Conservation (phyloP, 2,797 vertebrate genomes). For the Pempheris klunzingeri region DNA sequence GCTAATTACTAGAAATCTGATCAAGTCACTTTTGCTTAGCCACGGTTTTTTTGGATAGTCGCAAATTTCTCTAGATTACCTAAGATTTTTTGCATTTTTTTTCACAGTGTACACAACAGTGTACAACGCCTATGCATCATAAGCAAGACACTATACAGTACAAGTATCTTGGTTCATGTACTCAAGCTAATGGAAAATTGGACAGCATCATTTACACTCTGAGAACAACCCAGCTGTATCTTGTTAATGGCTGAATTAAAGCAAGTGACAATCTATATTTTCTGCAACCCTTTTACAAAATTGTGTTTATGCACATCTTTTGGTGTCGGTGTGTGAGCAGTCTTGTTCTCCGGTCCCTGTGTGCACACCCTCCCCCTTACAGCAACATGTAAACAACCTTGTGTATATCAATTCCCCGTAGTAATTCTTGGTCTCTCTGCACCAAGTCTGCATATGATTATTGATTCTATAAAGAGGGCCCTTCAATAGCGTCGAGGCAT, state of each 20-base stretch:
- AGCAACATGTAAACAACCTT: slow-evolving; percentile 72
- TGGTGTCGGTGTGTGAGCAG: slow-evolving; percentile 19
- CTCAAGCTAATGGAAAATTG: slow-evolving; percentile 57
- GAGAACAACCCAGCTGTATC: slow-evolving; percentile 48
- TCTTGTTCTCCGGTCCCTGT: slow-evolving; percentile 44
- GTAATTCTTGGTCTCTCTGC: slow-evolving; percentile 69
- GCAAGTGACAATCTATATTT: slow-evolving; percentile 59
- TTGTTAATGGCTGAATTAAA: slow-evolving; percentile 68
- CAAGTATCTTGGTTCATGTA: slow-evolving; percentile 44
- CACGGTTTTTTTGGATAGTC: neutral
- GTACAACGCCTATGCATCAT: slow-evolving; percentile 17
- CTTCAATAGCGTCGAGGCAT: slow-evolving; percentile 74
- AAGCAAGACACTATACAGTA: slow-evolving; percentile 35
- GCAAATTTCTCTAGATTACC: neutral
- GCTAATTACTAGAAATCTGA: neutral
- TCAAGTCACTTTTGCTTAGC: neutral
- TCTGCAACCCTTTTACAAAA: slow-evolving; percentile 36
- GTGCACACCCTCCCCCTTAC: slow-evolving; percentile 41
- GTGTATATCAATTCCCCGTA: slow-evolving; percentile 71
- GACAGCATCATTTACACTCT: slow-evolving; percentile 52
- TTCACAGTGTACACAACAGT: slow-evolving; percentile 3
- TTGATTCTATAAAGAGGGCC: slow-evolving; percentile 80
- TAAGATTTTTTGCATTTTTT: neutral
- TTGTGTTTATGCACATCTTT: slow-evolving; percentile 40
- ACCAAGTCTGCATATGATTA: slow-evolving; percentile 77